Evolutionary conservation across 2,797 vertebrate genomes (phyloP).

Genomic region (Sebastes iracundus): DNA sequence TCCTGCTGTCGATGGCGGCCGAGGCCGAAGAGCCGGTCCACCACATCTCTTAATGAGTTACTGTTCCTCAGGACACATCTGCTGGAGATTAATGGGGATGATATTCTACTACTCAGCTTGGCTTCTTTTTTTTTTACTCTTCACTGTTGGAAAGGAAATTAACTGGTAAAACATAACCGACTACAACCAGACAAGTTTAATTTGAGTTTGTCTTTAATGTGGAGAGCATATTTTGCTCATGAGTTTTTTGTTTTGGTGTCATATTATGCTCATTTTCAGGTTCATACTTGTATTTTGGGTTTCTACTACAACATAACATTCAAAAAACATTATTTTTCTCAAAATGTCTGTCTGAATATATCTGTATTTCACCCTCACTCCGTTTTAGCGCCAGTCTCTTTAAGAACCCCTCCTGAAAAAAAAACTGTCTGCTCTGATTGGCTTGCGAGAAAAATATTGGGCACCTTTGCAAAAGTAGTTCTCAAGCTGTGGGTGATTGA

Average conservation of each 20-base stretch:
- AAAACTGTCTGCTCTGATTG: too few species aligned
- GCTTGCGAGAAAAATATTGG: too few species aligned
- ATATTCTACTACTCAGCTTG: not conserved
- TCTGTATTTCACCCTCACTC: too few species aligned
- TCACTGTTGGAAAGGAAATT: not conserved
- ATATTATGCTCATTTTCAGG: too few species aligned
- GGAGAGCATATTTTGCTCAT: not conserved
- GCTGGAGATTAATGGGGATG: not conserved
- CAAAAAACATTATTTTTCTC: too few species aligned
- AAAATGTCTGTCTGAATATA: too few species aligned
- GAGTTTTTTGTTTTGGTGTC: not conserved
- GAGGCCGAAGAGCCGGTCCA: constrained; percentile 77
- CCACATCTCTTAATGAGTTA: constrained; percentile 65
- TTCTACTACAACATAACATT: too few species aligned
- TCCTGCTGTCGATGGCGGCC: constrained; percentile 86
- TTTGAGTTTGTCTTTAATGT: not conserved
- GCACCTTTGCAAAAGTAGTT: too few species aligned
- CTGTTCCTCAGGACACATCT: not conserved
- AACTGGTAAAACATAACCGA: not conserved
- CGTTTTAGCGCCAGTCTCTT: rapidly evolving
- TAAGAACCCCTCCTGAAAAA: too few species aligned
- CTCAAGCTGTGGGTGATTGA: too few species aligned
- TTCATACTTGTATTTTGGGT: too few species aligned
- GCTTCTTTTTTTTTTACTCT: not conserved
- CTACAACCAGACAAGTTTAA: not conserved